Conservation (phyloP, 2,113 vertebrate genomes). For the Probosciger aterrimus region DNA sequence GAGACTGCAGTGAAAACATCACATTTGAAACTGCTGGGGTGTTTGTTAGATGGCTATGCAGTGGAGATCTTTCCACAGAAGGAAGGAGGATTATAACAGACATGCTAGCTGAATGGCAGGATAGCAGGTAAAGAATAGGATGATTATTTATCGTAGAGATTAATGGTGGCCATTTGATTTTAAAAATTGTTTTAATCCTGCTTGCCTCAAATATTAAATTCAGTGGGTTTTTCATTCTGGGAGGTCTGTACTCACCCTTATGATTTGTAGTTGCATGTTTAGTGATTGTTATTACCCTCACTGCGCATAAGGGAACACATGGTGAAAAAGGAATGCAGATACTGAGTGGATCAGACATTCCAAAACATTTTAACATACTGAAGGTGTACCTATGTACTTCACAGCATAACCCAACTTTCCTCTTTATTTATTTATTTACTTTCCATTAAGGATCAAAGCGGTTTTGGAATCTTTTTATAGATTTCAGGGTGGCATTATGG, state of each 20-base stretch:
- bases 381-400: background rate
- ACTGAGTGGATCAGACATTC: background rate
- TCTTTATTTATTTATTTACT: background rate
- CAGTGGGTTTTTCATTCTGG: background rate
- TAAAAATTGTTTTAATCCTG: background rate
- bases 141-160: background rate
- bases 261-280: background rate
- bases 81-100: background rate
- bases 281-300: background rate
- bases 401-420: background rate
- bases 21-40: background rate
- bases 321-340: background rate
- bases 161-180: background rate
- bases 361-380: background rate
- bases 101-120: background rate
- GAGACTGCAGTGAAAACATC: background rate
- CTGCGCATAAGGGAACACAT: fast-evolving
- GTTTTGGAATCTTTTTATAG: background rate
- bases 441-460: background rate
- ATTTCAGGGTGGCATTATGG: background rate
- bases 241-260: background rate
- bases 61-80: background rate
- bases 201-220: background rate
- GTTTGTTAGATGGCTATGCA: background rate
- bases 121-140: background rate